Percentiles rank a stretch among this genome's conserved stretches.
Conservation (phyloP, 1,140 invertebrate species). For the Heliconius nattereri region DNA sequence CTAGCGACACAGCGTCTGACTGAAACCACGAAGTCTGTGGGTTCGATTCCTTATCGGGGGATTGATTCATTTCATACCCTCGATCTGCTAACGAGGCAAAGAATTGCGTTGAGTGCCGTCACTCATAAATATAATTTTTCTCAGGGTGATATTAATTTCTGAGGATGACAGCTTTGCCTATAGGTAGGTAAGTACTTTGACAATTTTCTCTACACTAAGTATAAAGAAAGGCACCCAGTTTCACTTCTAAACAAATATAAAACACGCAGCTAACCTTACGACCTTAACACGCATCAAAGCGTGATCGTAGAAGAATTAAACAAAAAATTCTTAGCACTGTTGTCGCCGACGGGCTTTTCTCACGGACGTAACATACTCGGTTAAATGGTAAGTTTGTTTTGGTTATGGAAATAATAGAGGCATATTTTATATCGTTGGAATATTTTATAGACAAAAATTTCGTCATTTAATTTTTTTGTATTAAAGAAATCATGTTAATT, state of each 20-base stretch:
- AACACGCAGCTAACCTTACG: conserved; percentile 18
- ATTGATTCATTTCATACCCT: too few species aligned
- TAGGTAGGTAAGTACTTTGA: too few species aligned
- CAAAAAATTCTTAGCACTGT: conserved; percentile 31
- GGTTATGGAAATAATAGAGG: background rate
- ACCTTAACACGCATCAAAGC: conserved; percentile 21
- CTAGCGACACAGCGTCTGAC: too few species aligned
- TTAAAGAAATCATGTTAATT: background rate
- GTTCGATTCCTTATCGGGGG: too few species aligned
- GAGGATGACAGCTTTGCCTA: too few species aligned
- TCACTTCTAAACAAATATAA: conserved; percentile 4
- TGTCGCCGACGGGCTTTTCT: conserved; percentile 63
- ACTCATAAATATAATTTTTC: too few species aligned
- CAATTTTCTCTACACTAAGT: background rate
- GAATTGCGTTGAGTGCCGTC: background rate
- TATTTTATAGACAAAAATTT: background rate
- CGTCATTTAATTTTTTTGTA: background rate
- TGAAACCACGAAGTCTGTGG: too few species aligned
- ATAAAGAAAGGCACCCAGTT: background rate
- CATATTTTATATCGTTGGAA: background rate
- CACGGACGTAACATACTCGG: conserved; percentile 39
- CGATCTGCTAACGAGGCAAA: too few species aligned
- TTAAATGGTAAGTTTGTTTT: background rate
- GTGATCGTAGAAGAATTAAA: conserved; percentile 40
- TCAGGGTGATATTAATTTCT: too few species aligned